Evolutionary conservation across 2,113 vertebrate species (phyloP).

Genomic region (Dromiciops gliroides): DNA sequence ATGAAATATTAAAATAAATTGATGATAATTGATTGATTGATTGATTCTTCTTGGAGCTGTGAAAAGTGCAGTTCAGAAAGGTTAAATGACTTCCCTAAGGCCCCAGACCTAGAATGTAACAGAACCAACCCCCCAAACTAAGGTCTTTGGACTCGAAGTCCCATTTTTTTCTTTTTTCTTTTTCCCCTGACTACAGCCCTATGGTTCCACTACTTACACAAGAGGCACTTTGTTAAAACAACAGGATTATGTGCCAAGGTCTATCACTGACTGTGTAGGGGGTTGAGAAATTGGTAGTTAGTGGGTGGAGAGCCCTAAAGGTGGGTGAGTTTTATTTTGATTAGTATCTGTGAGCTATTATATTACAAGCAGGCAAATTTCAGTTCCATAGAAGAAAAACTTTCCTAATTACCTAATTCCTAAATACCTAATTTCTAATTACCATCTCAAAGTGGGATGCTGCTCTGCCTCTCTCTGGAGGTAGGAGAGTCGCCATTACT

Average conservation of each 20-base stretch:
- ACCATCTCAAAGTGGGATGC: neutral
- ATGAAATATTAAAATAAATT: neutral
- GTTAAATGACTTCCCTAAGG: neutral
- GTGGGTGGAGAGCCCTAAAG: neutral
- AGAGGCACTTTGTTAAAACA: neutral
- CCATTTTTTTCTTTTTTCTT: neutral
- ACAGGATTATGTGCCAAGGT: neutral
- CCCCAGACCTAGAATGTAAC: neutral
- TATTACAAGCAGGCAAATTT: neutral
- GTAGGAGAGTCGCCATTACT: neutral
- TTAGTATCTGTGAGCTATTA: neutral
- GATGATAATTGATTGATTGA: neutral
- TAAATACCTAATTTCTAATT: too few species aligned
- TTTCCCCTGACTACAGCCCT: neutral
- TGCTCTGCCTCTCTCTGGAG: neutral
- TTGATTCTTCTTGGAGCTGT: neutral
- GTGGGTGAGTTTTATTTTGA: neutral
- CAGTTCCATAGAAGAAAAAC: neutral
- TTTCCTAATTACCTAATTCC: too few species aligned
- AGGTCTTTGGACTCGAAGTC: neutral
- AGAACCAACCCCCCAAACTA: neutral
- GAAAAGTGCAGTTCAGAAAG: neutral
- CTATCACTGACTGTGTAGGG: neutral
- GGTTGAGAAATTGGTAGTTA: neutral
- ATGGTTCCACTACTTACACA: neutral